These are phyloP conservation scores for Pangasius macronema DNA, from an alignment of 2,797 vertebrate species.

Conservation along the genomic window DNA sequence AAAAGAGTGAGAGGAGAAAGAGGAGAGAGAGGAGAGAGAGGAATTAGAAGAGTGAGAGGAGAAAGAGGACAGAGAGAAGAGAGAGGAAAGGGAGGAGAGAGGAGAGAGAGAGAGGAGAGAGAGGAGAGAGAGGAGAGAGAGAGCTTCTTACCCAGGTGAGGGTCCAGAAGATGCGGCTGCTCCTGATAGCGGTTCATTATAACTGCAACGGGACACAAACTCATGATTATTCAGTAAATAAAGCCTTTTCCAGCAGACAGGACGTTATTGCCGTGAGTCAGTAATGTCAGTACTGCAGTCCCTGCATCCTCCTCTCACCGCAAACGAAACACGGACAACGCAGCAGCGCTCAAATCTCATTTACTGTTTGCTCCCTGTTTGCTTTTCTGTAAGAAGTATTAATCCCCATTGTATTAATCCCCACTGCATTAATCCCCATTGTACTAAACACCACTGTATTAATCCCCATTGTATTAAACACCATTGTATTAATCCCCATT, in stretches of 20 bases:
- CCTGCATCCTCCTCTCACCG: background rate
- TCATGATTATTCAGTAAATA: background rate
- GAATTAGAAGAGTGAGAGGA: too few relatives aligned
- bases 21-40: too few relatives aligned
- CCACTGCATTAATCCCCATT: too few relatives aligned
- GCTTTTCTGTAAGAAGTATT: too few relatives aligned
- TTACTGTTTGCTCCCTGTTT: background rate
- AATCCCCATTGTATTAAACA: too few relatives aligned
- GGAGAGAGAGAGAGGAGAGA: background rate
- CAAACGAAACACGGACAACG: background rate
- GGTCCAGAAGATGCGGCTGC: conserved; percentile 93
- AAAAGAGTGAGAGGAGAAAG: background rate
- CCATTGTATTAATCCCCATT: too few relatives aligned
- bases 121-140: background rate
- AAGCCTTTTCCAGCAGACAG: background rate
- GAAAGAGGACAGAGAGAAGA: fast-evolving
- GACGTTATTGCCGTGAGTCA: background rate
- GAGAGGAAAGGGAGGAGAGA: background rate
- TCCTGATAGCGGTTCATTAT: conserved; percentile 95
- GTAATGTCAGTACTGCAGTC: background rate
- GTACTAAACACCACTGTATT: too few relatives aligned
- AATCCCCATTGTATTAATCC: too few relatives aligned
- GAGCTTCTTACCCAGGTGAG: conserved; percentile 83
- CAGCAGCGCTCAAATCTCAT: background rate
- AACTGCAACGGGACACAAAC: conserved; percentile 68